A percentile compares a stretch with the other conserved stretches of the same genome.
Conservation (phyloP, 1,140 invertebrate genomes). For the Yoshiicerus persimilis region DNA sequence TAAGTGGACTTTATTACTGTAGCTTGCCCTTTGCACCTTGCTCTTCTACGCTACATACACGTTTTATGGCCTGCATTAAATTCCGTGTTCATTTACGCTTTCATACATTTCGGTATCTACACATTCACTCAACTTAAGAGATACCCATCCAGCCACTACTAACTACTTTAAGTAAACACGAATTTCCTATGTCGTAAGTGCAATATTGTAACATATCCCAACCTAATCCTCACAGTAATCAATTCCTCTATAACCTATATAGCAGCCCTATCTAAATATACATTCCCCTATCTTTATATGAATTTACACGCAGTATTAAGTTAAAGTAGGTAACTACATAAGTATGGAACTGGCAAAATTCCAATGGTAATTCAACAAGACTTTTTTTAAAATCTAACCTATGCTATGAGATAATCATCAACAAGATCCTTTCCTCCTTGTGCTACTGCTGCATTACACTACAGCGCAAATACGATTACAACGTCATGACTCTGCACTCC, state of each 20-base stretch:
- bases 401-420: background rate
- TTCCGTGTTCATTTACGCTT: background rate
- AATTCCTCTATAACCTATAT: background rate
- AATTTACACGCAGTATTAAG: background rate
- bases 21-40: background rate
- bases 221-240: background rate
- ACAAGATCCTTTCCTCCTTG: background rate
- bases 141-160: background rate
- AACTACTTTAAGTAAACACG: background rate
- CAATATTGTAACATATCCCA: background rate
- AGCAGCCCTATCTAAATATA: background rate
- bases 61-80: background rate
- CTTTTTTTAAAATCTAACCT: background rate
- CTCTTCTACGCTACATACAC: background rate
- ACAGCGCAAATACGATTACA: background rate
- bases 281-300: background rate
- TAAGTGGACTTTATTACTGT: too few species aligned
- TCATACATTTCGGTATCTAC: background rate
- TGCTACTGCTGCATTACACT: background rate
- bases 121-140: background rate
- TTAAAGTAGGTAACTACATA: background rate
- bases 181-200: background rate
- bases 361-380: background rate
- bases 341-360: background rate
- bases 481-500: background rate